Evolutionary conservation across 2,888 invertebrate species (phyloP).

Genomic region (Lottia scabra): DNA sequence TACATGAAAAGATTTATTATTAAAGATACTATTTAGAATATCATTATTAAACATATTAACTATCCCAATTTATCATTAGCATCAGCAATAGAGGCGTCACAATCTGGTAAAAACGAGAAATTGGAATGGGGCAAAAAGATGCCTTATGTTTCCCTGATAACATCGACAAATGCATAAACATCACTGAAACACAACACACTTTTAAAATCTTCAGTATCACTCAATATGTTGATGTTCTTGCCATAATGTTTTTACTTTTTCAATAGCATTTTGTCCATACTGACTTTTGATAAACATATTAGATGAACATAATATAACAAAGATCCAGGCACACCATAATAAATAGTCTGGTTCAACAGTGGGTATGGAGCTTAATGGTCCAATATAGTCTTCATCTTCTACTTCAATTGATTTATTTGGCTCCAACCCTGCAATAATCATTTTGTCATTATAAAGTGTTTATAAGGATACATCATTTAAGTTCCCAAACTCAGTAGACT

Average conservation of each 20-base stretch:
- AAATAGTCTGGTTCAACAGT: conserved; percentile 84
- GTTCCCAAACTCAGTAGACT: too few species aligned
- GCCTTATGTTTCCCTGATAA: too few species aligned
- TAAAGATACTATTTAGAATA: too few species aligned
- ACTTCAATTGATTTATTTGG: conserved; percentile 49
- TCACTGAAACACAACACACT: background rate
- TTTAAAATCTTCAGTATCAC: conserved; percentile 28
- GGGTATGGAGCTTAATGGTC: conserved; percentile 84
- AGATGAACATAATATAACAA: conserved; percentile 74
- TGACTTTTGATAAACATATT: conserved; percentile 54
- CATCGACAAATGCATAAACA: too few species aligned
- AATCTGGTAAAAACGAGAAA: too few species aligned
- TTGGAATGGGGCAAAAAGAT: too few species aligned
- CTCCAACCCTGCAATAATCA: conserved; percentile 46
- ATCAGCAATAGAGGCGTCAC: too few species aligned
- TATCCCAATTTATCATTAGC: too few species aligned
- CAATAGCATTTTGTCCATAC: conserved; percentile 56
- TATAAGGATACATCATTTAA: too few species aligned
- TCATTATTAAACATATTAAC: too few species aligned
- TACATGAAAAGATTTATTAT: too few species aligned
- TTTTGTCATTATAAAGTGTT: too few species aligned
- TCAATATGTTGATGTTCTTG: conserved; percentile 64
- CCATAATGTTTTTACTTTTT: conserved; percentile 52
- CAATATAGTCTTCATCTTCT: conserved; percentile 67
- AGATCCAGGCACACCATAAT: conserved; percentile 85